Base-by-base conservation (phyloP, 2,888 invertebrate species). In the Chelonus formosanus region DNA sequence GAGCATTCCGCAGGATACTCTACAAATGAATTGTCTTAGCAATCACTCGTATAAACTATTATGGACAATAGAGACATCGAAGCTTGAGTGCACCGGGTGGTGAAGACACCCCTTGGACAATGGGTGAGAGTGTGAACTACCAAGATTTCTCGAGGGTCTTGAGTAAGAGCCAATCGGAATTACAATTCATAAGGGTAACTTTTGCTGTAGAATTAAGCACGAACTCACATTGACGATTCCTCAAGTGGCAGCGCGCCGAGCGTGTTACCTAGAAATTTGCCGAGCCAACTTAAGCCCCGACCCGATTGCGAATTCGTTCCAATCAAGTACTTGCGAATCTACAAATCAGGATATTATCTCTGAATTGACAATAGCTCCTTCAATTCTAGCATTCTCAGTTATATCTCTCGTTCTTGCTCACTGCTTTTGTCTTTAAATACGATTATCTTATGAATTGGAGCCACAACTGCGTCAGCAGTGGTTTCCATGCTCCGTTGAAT, bases 1-100 rank as follows among this genome's bases (percentile, higher is more conserved):
- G 95, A 80, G 97, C 97, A 70, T 98, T 98, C 85, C 90, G 96
- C 74, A 91, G 96, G 85, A 97, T 98, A 86, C 88, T 98, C 85
- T 97, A 95, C 86, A 96, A 96, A 91, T 95, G 92, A 94, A 92
- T 91, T 47, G 40, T 53, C 8, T 4, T 61, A 59, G 40, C 50
- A 52, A 57, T 43, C 31, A 55, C 36, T 35, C 36, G 34, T 34
- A 6, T 43, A 50, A 40, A 55, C 36, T 35, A 47, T 44, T 4
- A 8, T 8, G 34, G 20, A 50, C 5, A 10, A 50, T 10, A 20
- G 20, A 20, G 54, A 54, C 35, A 36, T 54, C 35, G 35, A 36
- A 36, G 36, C 36, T 36, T 35, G 35, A 36, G 54, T 54, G 54
- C 54, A 10, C 54, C 36, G 10, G 36, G n/a, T 36, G 36, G 36